Base-by-base conservation (phyloP, 2,888 invertebrate genomes). In the Camptogramma bilineatum region DNA sequence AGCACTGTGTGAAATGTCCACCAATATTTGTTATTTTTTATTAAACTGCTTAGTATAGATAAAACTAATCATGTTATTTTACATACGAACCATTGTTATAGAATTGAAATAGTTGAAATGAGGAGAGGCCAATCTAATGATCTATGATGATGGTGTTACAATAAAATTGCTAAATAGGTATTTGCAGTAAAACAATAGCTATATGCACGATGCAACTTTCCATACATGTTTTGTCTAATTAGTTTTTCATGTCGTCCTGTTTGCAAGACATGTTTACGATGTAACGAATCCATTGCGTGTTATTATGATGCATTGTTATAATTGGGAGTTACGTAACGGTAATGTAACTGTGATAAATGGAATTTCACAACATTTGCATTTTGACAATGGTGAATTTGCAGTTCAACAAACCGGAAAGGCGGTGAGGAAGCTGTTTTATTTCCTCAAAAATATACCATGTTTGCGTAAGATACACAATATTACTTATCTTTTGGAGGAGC, bases 281-380 rank as follows among this genome's bases (percentile, higher is more conserved):
- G 79, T 78, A 80, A 79, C 76, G 69, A 73, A 72, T 73, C 78
- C 76, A 74, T 81, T 76, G 82, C 83, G 76, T 83, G 82, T 57
- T 74, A 71, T 75, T 77, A 74, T 75, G 74, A 73, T 74, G 73
- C 73, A 69, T 74, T 66, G 71, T 73, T 77, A 74, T 79, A 80
- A 83, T 83, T 81, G 75, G 67, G 54, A 55, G 62, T 83, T 83
- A 71, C 77, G 71, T 72, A 81, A 83, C 70, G 28, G 47, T 68
- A 76, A 73, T 78, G 77, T 77, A 75, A 75, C 70, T 69, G 61
- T 51, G 47, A 50, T 64, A 64, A 60, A 46, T 52, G 51, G 47
- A 55, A 50, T 69, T 64, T 64, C 60, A 48, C 63, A 53, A 62
- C 54, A 53, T 63, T 57, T 59, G 19, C 50, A 47, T 60, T 63